Percentiles rank a stretch among this genome's conserved stretches.
These are phyloP conservation scores for Horisme vitalbata DNA, from an alignment of 2,888 invertebrate species.

Conservation along the genomic window DNA sequence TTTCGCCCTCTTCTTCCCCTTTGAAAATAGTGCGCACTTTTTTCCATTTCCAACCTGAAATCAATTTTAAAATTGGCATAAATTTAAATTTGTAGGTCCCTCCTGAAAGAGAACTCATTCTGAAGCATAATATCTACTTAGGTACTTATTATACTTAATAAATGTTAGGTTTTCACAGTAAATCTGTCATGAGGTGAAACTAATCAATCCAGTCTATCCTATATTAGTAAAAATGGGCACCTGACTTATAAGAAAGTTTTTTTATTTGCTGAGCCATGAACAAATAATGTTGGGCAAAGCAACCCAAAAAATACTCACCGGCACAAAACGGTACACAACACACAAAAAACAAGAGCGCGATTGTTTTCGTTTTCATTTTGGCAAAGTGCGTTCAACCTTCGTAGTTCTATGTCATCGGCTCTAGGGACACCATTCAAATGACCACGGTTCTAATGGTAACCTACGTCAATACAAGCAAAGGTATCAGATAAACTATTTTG, in stretches of 20 bases:
- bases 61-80: neutral
- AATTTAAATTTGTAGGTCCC: neutral
- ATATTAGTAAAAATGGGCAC: too few species aligned
- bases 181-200: too few species aligned
- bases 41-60: slow-evolving; percentile 39
- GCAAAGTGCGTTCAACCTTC: slow-evolving; percentile 33
- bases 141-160: neutral
- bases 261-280: too few species aligned
- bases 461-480: slow-evolving; percentile 64
- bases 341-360: slow-evolving; percentile 45
- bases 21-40: slow-evolving; percentile 38
- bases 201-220: too few species aligned
- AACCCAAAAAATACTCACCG: slow-evolving; percentile 45
- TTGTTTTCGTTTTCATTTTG: slow-evolving; percentile 62
- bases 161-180: too few species aligned
- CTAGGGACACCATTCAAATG: slow-evolving; percentile 75
- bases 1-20: slow-evolving; percentile 48
- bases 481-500: slow-evolving; percentile 63
- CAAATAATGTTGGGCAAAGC: slow-evolving; percentile 10
- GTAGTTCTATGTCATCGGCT: slow-evolving; percentile 54
- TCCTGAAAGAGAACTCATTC: too few species aligned
- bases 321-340: slow-evolving; percentile 43
- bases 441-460: slow-evolving; percentile 55
- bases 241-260: too few species aligned
- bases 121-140: too few species aligned